Evolutionary conservation across 1,140 invertebrate species (phyloP), one percentile per base, ranked within the genome.

Genomic region (Drosophila elegans): DNA sequence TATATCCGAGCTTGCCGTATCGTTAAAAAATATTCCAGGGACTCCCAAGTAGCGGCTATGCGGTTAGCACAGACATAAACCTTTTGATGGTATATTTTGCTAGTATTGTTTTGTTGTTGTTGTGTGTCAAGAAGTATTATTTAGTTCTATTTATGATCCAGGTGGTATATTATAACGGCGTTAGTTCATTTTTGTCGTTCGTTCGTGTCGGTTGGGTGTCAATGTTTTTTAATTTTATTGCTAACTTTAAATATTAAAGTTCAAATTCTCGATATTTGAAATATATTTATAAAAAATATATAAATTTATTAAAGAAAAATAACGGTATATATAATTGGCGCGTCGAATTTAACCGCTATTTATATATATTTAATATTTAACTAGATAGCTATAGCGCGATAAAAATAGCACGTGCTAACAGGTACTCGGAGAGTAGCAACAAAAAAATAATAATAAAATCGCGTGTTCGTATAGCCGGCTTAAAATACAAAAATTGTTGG

Each of bases 361-460:
- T 42, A 25, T 32, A 25, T 32, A 42, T 5, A 25, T 34, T 42
- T 34, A 42, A 42, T 42, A 10, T 42, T 25, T 25, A 63, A 13
- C 27, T 60, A 27, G 25, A 61, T 63, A 29, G 48, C 27, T 16
- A 36, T 6, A 12, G n/a, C 29, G 5, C 32, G 13, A 21, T 36
- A 52, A 32, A 48, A 49, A 42, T 48, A 71, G 68, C 68, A 72
- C 68, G 68, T 72, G 68, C 68, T 71, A 71, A 72, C 68, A 71
- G 68, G 66, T 72, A 56, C 62, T 44, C 25, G 25, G 10, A 48
- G 21, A 27, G 52, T 36, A 53, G 36, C 25, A 39, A 39, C 45
- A 44, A 62, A 16, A n/a, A 39, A 45, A 25, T 64, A 12, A 13
- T 44, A 60, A 16, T 12, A 42, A 27, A 36, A 25, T 52, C 34